Evolutionary conservation across 2,888 invertebrate species (phyloP).

Genomic region (Sicus ferrugineus): DNA sequence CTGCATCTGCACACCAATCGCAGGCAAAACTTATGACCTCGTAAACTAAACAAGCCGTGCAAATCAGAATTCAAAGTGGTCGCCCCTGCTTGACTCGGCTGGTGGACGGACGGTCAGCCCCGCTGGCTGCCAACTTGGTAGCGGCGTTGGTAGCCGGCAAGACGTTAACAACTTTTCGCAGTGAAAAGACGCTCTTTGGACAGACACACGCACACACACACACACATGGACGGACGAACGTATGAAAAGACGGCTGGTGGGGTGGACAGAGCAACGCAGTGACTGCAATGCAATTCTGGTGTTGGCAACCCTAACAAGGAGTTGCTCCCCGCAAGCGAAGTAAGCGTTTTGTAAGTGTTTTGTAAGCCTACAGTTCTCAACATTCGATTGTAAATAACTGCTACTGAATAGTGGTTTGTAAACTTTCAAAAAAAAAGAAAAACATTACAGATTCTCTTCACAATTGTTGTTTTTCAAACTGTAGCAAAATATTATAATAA

Average conservation of each 20-base stretch:
- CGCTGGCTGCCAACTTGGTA: slow-evolving; percentile 18
- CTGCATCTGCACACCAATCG: too few species aligned
- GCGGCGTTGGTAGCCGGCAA: slow-evolving; percentile 22
- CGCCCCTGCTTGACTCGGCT: slow-evolving; percentile 4
- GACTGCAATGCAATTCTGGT: not conserved
- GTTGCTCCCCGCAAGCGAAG: too few species aligned
- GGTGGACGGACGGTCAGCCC: not conserved
- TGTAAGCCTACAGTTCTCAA: too few species aligned
- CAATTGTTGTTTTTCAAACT: too few species aligned
- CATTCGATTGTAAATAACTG: too few species aligned
- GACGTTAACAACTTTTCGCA: slow-evolving; percentile 21
- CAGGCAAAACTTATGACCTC: slow-evolving; percentile 31
- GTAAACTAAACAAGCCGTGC: slow-evolving; percentile 27
- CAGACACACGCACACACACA: not conserved
- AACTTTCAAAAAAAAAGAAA: too few species aligned
- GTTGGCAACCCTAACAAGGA: slow-evolving; percentile 14
- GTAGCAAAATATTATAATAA: too few species aligned
- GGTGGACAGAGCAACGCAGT: not conserved
- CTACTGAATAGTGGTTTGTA: too few species aligned
- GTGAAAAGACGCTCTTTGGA: not conserved
- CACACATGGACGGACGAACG: not conserved
- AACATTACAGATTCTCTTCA: too few species aligned
- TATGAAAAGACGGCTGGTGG: not conserved
- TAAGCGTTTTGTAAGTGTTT: too few species aligned
- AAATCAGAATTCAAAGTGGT: slow-evolving; percentile 30